Percentiles rank a stretch among this genome's conserved stretches.
Conservation (phyloP, 37 sponge, comb jelly and placozoan genomes). For the Geodia barretti region DNA sequence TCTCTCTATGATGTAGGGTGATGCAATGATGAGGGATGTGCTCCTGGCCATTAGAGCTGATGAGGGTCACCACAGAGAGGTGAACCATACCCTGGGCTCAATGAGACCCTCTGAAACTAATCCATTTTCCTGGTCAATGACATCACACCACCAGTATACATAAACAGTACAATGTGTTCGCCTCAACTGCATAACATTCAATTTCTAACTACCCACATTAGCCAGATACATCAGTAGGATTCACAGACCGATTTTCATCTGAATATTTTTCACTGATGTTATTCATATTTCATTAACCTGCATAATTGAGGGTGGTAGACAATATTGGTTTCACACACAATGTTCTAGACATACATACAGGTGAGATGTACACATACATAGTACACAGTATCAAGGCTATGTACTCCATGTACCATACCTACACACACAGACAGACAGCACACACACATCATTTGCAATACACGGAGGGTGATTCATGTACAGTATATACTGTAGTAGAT, state of each 20-base stretch:
- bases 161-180: too few relatives aligned
- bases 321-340: not conserved
- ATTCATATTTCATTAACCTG: too few relatives aligned
- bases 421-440: not conserved
- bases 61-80: conserved; percentile 89
- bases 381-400: not conserved
- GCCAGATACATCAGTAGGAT: not conserved
- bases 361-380: not conserved
- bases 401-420: too few relatives aligned
- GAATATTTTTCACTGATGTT: too few relatives aligned
- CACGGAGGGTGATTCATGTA: not conserved
- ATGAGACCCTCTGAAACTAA: conserved; percentile 53
- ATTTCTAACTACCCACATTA: not conserved
- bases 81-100: conserved; percentile 86
- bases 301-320: not conserved
- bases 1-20: conserved; percentile 47
- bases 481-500: too few relatives aligned
- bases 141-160: too few relatives aligned
- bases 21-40: conserved; percentile 94
- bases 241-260: not conserved
- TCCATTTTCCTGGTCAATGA: conserved; percentile 65
- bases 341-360: not conserved
- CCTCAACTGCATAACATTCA: too few relatives aligned
- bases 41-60: conserved; percentile 89
- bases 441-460: not conserved